Conservation (phyloP, 2,113 vertebrate species). For the Lepidothrix coronata region DNA sequence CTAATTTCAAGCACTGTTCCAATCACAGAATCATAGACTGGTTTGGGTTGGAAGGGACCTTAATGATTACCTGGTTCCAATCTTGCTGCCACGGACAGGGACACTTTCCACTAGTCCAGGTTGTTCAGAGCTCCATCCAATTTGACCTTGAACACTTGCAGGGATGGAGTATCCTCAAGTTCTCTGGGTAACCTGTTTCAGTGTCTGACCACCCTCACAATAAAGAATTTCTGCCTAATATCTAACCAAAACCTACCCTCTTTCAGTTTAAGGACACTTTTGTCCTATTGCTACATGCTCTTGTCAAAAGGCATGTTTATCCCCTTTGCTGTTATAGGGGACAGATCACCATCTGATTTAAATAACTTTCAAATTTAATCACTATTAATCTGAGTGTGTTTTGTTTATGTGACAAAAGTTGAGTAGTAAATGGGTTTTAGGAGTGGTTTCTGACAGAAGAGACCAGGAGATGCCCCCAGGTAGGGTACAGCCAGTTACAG, state of each 20-base stretch:
- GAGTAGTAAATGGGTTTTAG: background rate
- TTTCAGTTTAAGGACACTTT: background rate
- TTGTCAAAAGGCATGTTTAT: background rate
- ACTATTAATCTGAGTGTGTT: background rate
- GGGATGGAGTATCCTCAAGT: background rate
- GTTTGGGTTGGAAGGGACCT: background rate
- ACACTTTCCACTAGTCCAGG: background rate
- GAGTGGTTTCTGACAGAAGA: background rate
- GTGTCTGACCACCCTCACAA: background rate
- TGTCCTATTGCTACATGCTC: background rate
- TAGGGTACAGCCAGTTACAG: background rate
- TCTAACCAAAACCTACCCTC: background rate
- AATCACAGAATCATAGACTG: background rate
- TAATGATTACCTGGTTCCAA: background rate
- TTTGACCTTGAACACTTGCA: background rate
- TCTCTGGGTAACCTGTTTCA: background rate
- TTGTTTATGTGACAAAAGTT: background rate
- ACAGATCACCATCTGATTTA: background rate
- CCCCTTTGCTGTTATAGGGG: background rate
- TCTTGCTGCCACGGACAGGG: background rate
- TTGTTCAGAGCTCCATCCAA: background rate
- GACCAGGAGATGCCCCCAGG: background rate
- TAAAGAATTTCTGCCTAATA: background rate
- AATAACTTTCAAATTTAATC: background rate
- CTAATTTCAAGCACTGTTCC: background rate